These are phyloP conservation scores for Isurus oxyrinchus DNA, from an alignment of 2,113 vertebrate genomes.

Conservation along the genomic window DNA sequence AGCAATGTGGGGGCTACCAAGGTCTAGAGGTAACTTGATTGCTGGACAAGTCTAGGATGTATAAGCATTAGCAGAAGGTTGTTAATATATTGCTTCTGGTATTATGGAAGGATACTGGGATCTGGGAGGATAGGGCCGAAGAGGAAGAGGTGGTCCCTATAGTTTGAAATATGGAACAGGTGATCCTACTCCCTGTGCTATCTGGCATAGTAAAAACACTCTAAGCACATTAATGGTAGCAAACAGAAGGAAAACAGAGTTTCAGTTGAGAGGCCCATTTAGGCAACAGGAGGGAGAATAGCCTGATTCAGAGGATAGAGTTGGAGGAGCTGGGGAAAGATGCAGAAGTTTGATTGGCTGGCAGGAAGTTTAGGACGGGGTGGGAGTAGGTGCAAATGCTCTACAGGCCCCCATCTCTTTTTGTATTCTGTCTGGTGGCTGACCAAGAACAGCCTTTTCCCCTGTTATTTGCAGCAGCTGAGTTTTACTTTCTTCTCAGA, in stretches of 20 bases:
- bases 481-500: no score
- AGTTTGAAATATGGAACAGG: no score
- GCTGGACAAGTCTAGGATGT: not conserved
- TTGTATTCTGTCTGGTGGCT: no score
- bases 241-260: not conserved
- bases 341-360: not conserved
- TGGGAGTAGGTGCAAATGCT: not conserved
- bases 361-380: not conserved
- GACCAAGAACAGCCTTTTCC: no score
- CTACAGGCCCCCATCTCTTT: no score
- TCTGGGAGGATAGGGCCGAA: not conserved
- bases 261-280: not conserved
- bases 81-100: not conserved
- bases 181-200: not conserved
- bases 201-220: not conserved
- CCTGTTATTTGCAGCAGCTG: no score
- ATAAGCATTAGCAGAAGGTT: not conserved
- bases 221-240: not conserved
- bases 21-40: not conserved
- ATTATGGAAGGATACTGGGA: not conserved
- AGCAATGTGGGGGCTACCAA: not conserved
- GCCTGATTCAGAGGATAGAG: not conserved
- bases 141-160: not conserved
- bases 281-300: not conserved
- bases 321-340: not conserved